Evolutionary conservation across 2,797 vertebrate genomes (phyloP).

Genomic region (Characodon lateralis): DNA sequence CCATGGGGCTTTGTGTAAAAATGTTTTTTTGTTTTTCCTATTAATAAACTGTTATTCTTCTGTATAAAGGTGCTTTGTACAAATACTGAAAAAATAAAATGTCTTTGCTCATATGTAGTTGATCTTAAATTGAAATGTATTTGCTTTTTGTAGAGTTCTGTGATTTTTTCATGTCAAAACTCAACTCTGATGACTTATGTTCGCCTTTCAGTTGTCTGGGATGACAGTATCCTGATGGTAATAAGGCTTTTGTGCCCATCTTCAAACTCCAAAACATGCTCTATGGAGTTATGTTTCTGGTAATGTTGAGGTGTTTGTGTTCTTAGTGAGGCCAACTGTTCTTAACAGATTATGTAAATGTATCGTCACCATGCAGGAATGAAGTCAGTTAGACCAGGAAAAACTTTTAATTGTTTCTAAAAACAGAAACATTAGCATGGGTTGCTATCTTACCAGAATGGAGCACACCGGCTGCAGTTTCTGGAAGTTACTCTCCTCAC

Average conservation of each 20-base stretch:
- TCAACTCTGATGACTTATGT: neutral
- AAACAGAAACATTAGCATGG: neutral
- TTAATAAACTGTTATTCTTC: constrained; percentile 62
- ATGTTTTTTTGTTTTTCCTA: constrained; percentile 53
- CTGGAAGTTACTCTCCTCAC: neutral
- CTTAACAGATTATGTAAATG: neutral
- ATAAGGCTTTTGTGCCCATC: neutral
- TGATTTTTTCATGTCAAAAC: neutral
- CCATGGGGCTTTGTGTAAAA: constrained; percentile 70
- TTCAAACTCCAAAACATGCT: neutral
- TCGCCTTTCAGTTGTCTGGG: neutral
- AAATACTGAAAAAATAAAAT: constrained; percentile 73
- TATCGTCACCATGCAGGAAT: neutral
- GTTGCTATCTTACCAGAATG: neutral
- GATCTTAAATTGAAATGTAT: constrained; percentile 2
- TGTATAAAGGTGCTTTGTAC: constrained; percentile 78
- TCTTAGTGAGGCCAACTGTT: neutral
- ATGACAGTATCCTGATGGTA: neutral
- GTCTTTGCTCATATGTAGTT: constrained; percentile 39
- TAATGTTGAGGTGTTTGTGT: neutral
- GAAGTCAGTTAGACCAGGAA: neutral
- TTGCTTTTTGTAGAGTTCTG: neutral
- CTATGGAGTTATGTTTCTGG: neutral
- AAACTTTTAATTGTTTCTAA: neutral
- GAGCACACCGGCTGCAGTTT: neutral